Conservation (phyloP, 92 coral and sea anemone genomes). For the Zoanthus gigantus region DNA sequence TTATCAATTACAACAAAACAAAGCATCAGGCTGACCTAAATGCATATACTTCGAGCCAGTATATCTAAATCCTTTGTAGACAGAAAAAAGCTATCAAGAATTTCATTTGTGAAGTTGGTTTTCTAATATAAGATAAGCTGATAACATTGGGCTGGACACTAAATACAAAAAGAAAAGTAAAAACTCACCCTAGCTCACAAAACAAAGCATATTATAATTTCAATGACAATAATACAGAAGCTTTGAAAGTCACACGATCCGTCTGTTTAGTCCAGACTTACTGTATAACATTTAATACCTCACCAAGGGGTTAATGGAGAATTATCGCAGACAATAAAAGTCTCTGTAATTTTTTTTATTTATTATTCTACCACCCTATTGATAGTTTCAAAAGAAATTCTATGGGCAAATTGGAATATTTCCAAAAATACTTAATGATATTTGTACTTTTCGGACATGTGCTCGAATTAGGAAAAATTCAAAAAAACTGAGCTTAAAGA, state of each 20-base stretch:
- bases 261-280: neutral
- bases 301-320: conserved; percentile 3
- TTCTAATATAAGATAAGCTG: neutral
- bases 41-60: neutral
- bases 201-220: neutral
- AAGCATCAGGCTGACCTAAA: neutral
- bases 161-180: neutral
- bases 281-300: neutral
- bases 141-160: neutral
- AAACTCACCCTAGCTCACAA: neutral
- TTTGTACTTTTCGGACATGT: neutral
- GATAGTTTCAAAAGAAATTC: conserved; percentile 20
- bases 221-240: neutral
- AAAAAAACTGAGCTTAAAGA: neutral
- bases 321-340: neutral
- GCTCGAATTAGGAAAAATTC: neutral
- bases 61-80: conserved; percentile 4
- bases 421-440: conserved; percentile 10
- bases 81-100: neutral
- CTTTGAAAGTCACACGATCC: neutral
- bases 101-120: neutral
- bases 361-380: neutral
- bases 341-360: neutral
- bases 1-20: neutral
- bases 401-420: conserved; percentile 13